A percentile compares a stretch with the other conserved stretches of the same genome.
Evolutionary conservation across 2,888 invertebrate species (phyloP).

Genomic region (Cylloceria caligata): DNA sequence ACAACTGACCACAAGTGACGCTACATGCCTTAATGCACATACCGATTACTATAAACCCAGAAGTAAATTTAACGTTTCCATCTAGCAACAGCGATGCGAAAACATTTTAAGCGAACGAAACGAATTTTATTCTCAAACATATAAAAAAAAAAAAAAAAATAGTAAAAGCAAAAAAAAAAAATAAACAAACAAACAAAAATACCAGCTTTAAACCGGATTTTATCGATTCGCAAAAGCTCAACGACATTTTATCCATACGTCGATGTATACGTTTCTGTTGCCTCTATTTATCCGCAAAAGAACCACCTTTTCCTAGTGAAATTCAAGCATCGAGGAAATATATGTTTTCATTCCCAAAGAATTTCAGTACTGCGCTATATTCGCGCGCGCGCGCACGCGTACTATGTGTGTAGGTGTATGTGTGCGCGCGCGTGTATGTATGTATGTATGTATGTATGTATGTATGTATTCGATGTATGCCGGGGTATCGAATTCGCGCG

Average conservation of each 20-base stretch:
- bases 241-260: slow-evolving; percentile 3
- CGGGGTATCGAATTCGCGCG: slow-evolving; percentile 64
- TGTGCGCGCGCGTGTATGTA: too few species aligned
- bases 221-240: slow-evolving; percentile 20
- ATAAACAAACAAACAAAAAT: slow-evolving; percentile 7
- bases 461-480: slow-evolving; percentile 3
- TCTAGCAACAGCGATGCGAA: not conserved
- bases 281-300: not conserved
- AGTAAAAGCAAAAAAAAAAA: not conserved
- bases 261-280: not conserved
- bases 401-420: too few species aligned
- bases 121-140: not conserved
- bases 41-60: not conserved
- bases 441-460: not conserved
- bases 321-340: slow-evolving; percentile 16
- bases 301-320: not conserved
- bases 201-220: slow-evolving; percentile 12
- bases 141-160: too few species aligned
- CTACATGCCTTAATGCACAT: not conserved
- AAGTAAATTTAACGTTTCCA: not conserved
- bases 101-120: not conserved
- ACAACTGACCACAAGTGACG: too few species aligned
- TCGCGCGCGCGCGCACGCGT: too few species aligned
- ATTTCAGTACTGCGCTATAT: slow-evolving; percentile 22
- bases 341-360: slow-evolving; percentile 13